These are phyloP conservation scores for Cyrtorhinus lividipennis DNA, from an alignment of 1,140 invertebrate species.

Conservation along the genomic window DNA sequence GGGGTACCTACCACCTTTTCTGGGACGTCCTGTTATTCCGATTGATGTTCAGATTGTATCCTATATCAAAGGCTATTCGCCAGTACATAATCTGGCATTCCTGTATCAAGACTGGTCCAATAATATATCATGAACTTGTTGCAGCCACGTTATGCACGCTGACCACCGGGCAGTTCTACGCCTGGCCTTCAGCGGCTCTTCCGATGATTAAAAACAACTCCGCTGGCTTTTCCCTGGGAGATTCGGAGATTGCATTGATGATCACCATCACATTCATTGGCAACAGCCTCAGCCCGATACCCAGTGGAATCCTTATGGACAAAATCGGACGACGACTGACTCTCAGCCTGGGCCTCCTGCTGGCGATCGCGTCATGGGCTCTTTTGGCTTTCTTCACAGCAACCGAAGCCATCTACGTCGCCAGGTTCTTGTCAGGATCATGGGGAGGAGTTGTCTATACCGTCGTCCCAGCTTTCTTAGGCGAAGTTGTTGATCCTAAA, in stretches of 20 bases:
- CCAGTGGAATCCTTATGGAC: conserved; percentile 40
- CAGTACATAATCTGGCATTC: too few species aligned
- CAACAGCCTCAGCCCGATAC: conserved; percentile 25
- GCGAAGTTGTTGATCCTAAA: conserved; percentile 35
- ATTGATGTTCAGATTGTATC: too few species aligned
- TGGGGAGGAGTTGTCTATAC: conserved; percentile 58
- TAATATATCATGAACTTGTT: too few species aligned
- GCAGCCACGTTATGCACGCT: conserved; percentile 9
- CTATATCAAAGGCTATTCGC: too few species aligned
- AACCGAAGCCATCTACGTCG: conserved; percentile 14
- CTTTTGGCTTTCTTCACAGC: conserved; percentile 29
- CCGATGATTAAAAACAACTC: conserved; percentile 12
- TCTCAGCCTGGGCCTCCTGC: conserved; percentile 47
- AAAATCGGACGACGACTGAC: conserved; percentile 53
- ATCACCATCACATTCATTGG: conserved; percentile 21
- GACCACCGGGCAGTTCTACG: conserved; percentile 7
- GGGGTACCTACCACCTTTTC: too few species aligned
- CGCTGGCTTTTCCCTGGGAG: conserved; percentile 7
- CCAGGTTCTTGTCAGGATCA: conserved; percentile 36
- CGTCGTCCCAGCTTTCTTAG: conserved; percentile 45
- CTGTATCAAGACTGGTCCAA: too few species aligned
- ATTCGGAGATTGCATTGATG: conserved; percentile 18
- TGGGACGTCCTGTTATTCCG: too few species aligned
- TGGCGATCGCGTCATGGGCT: conserved; percentile 33
- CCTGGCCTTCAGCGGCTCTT: conserved; percentile 15